Base-by-base conservation (phyloP, 2,888 invertebrate species). In the Capitulum mitella region DNA sequence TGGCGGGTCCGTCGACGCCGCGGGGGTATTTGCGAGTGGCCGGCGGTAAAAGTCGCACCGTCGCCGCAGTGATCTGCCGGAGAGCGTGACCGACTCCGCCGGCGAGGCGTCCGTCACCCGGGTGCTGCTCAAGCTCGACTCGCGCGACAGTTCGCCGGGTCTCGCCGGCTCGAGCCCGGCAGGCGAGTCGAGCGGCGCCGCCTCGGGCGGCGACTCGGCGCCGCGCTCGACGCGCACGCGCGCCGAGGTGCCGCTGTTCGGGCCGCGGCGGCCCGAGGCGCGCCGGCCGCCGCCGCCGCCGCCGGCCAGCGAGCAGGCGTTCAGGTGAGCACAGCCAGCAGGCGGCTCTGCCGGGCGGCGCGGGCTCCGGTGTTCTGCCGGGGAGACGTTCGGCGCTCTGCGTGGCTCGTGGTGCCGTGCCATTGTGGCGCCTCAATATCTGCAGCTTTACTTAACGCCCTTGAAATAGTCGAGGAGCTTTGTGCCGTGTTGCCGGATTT, bases 271-370 rank as follows among this genome's bases (percentile, higher is more conserved):
- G 34, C 26, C 77, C n/a, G 78, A 78, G 29, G 70, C 43, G 19
- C 78, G 74, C 48, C 75, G 51, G 29, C 64, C 79, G 61, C 64
- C 79, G 61, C 64, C 80, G 76, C 70, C 77, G 74, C 70, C 79
- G 58, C 48, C 78, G 19, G 78, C 78, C 78, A 80, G 76, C 32
- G 14, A 54, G 32, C 79, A 76, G 70, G 78, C 80, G 54, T 75
- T 80, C 80, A 40, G 77, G 77, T 78, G 26, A 51, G 51, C 51
- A 12, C 46, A 26, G 70, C 19, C 64, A 46, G n/a, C n/a, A n/a
- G n/a, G n/a, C n/a, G n/a, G n/a, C n/a, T n/a, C n/a, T n/a, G n/a
- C n/a, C n/a, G n/a, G n/a, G n/a, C n/a, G n/a, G n/a, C n/a, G n/a
- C n/a, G n/a, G n/a, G n/a, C n/a, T n/a, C n/a, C n/a, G n/a, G n/a